Base-by-base conservation (phyloP, 2,888 invertebrate species). In the Microplitis deprimator region DNA sequence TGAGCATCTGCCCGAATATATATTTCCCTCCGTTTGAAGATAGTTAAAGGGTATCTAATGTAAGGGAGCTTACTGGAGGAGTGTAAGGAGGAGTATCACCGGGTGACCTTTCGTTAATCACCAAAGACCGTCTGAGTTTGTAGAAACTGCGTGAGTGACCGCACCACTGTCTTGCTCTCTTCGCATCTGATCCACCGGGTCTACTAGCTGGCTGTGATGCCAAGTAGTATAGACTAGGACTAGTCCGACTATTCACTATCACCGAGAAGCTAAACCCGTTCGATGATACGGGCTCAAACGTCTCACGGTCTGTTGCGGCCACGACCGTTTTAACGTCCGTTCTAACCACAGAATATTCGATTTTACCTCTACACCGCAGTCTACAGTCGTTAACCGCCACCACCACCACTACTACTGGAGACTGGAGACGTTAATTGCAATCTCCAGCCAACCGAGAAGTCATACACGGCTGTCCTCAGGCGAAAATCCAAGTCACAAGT, bases 21-120 rank as follows among this genome's bases (percentile, higher is more conserved):
- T 60, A 61, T 40, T 50, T 13, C 50, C 69, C 75, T 74, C 59
- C 73, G 73, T 77, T 76, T 75, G 72, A 60, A 71, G 64, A 8
- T 50, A 64, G 62, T 60, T 67, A 50, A 50, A 50, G 50, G 50
- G 29, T 29, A 29, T 29, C 50, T 50, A 50, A 50, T 50, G 50
- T 13, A 50, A 50, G 50, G 50, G 50, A 50, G 50, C 50, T 50
- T 13, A 50, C 50, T 50, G 71, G 64, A 62, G 16, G 39, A 59
- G 69, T 29, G 67, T 29, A 41, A 41, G 60, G 38, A 40, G 13
- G 64, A 75, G 40, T 70, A 67, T 10, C 13, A 72, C 75, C 77
- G 68, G 84, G 85, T 87, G 88, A 89, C 87, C 88, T 87, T 85
- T 87, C 87, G 88, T 88, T 89, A 89, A 89, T 89, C 89, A 89